A percentile compares a stretch with the other conserved stretches of the same genome.
phyloP scores from a whole-genome alignment of 2,113 vertebrate genomes.

The Neoarius graeffei region DNA sequence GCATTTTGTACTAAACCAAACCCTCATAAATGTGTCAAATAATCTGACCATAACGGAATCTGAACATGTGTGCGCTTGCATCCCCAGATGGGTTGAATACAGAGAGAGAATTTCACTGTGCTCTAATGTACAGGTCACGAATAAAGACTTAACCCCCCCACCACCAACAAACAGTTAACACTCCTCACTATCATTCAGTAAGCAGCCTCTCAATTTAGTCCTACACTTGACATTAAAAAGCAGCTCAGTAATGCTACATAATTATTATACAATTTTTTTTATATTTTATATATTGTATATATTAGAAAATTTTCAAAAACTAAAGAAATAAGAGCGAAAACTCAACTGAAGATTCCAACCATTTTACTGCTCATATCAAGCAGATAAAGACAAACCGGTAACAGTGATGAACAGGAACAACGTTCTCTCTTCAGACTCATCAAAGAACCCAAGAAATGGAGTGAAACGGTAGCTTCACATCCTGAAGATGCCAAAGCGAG shows the following conservation, averaged over 20 bases:
- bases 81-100: too few species aligned
- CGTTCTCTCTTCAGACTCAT: background rate
- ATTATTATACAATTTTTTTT: background rate
- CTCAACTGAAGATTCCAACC: background rate
- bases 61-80: too few species aligned
- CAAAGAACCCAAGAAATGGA: background rate
- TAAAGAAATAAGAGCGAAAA: background rate
- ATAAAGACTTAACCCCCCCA: too few species aligned
- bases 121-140: too few species aligned
- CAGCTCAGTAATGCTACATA: background rate
- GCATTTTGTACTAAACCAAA: background rate
- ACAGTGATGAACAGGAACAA: background rate
- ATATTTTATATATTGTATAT: background rate
- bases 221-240: background rate
- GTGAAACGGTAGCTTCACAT: constrained; percentile 75
- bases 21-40: background rate
- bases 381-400: constrained; percentile 5
- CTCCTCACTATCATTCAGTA: background rate
- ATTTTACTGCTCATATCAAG: constrained; percentile 40
- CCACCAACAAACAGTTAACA: background rate
- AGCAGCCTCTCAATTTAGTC: background rate
- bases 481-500: constrained; percentile 89
- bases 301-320: background rate
- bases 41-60: background rate
- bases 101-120: too few species aligned